Percentiles rank a stretch among this genome's conserved stretches.
Evolutionary conservation across 2,888 invertebrate genomes (phyloP).

Genomic region (Andrena dorsata): DNA sequence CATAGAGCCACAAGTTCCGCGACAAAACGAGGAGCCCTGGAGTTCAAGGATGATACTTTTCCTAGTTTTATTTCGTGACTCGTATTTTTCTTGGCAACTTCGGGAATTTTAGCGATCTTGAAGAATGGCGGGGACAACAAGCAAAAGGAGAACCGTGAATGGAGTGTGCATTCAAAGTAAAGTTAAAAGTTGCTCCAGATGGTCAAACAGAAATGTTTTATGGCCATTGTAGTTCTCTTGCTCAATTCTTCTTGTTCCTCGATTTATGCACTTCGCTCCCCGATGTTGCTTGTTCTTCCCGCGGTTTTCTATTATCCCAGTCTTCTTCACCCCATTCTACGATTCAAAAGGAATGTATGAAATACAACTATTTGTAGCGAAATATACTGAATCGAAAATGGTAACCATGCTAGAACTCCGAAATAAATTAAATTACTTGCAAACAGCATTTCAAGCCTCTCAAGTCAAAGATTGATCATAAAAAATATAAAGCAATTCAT

Average conservation of each 20-base stretch:
- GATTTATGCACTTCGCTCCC: not conserved
- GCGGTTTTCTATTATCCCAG: not conserved
- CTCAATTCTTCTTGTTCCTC: not conserved
- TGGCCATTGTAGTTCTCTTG: not conserved
- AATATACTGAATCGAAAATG: not conserved
- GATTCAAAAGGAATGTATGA: not conserved
- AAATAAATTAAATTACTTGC: too few species aligned
- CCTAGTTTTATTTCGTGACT: constrained; percentile 1
- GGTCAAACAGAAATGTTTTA: constrained; percentile 37
- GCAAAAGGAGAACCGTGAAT: not conserved
- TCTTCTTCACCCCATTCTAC: not conserved
- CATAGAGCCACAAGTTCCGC: not conserved
- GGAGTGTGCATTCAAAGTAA: constrained; percentile 2
- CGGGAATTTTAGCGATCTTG: constrained; percentile 15
- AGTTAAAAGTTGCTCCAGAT: constrained; percentile 33
- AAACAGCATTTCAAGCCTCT: too few species aligned
- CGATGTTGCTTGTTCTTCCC: not conserved
- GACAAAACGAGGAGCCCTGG: not conserved
- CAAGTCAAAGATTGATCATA: too few species aligned
- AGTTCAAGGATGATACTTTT: not conserved
- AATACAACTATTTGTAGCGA: not conserved
- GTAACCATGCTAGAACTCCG: not conserved
- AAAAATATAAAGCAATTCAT: too few species aligned
- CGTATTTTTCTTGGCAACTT: constrained; percentile 5
- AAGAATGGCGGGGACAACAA: not conserved